Percentiles rank a stretch among this genome's conserved stretches.
phyloP scores from a whole-genome alignment of 2,113 vertebrate genomes.

The Silurus asotus region DNA sequence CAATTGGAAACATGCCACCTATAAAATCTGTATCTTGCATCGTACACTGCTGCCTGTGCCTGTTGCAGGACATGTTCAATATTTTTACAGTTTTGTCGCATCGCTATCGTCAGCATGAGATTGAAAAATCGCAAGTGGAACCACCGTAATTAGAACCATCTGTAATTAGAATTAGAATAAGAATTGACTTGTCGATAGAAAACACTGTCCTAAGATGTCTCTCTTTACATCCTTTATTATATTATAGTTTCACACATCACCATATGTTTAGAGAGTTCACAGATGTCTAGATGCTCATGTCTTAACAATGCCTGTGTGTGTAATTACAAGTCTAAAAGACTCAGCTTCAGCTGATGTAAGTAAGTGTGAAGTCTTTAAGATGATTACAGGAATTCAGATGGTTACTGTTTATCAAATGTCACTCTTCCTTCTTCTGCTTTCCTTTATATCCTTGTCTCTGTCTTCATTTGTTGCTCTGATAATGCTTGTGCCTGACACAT shows the following conservation, averaged over 20 bases:
- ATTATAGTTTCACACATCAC: background rate
- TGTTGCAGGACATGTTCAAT: too few relatives aligned
- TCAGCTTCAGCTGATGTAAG: background rate
- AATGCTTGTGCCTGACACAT: background rate
- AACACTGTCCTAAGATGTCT: background rate
- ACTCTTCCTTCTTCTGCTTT: background rate
- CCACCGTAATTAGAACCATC: too few relatives aligned
- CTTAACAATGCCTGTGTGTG: slow-evolving; percentile 4
- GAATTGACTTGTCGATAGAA: background rate
- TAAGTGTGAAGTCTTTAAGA: background rate
- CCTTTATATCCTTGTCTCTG: background rate
- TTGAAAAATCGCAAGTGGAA: too few relatives aligned
- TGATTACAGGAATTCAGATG: background rate
- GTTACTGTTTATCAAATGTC: background rate
- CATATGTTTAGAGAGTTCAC: slow-evolving; percentile 1
- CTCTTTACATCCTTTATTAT: background rate
- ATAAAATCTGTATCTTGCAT: too few relatives aligned
- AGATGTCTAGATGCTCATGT: background rate
- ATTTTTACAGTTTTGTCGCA: too few relatives aligned
- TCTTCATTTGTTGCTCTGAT: background rate
- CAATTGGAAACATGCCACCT: background rate
- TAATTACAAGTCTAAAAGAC: background rate
- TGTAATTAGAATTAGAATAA: too few relatives aligned
- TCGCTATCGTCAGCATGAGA: too few relatives aligned
- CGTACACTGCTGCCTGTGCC: too few relatives aligned